Conservation (phyloP, 2,113 vertebrate species). For the Rhadina sibilatrix region DNA sequence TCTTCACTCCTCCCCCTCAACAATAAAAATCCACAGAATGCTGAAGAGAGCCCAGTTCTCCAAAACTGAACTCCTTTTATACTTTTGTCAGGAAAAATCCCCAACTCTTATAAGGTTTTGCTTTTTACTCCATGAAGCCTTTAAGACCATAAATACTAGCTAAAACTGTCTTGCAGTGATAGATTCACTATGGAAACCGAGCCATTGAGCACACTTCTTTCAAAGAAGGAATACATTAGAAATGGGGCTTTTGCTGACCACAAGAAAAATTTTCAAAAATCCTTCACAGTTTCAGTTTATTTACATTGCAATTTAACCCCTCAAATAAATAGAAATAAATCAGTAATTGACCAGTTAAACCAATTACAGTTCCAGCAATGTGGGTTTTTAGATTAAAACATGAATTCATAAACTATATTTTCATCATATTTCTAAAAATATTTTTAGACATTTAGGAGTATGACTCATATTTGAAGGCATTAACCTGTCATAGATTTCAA, state of each 20-base stretch:
- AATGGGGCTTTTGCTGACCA: neutral
- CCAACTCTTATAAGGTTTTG: neutral
- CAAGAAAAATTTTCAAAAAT: neutral
- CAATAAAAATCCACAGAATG: neutral
- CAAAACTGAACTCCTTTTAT: neutral
- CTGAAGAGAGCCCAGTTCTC: neutral
- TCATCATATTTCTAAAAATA: neutral
- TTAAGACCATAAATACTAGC: neutral
- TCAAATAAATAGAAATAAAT: neutral
- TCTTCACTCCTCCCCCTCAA: neutral
- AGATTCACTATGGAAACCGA: rapidly evolving
- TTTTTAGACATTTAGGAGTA: neutral
- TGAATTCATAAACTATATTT: neutral
- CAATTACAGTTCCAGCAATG: neutral
- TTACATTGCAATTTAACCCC: neutral
- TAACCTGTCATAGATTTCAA: neutral
- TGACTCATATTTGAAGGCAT: neutral
- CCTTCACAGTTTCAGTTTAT: neutral
- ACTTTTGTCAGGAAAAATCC: neutral
- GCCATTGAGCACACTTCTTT: neutral
- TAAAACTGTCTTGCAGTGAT: neutral
- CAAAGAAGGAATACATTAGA: neutral
- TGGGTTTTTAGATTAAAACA: neutral
- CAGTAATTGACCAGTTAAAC: neutral
- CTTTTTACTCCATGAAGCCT: neutral